Evolutionary conservation across 64 coral and sea anemone species (phyloP).

Genomic region (Hydrozoanthus tunicans): DNA sequence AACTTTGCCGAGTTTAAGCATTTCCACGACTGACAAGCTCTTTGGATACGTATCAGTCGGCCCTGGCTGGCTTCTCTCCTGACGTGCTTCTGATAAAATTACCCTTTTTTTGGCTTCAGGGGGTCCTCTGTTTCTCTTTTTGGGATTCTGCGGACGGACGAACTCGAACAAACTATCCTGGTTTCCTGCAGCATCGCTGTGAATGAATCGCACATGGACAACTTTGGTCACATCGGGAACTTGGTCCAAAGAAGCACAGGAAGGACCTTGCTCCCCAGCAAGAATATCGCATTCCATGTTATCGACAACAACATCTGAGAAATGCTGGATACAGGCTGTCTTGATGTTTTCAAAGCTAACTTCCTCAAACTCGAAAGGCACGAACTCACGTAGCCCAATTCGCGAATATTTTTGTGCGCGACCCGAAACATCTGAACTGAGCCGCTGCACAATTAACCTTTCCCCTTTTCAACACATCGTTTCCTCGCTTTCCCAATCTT

Average conservation of each 20-base stretch:
- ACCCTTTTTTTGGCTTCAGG: background rate
- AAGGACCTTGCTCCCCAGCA: background rate
- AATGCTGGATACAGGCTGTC: background rate
- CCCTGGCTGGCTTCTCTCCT: background rate
- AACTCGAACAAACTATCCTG: background rate
- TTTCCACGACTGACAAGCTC: background rate
- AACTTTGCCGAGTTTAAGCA: background rate
- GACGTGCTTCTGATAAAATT: background rate
- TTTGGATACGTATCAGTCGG: background rate
- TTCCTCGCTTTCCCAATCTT: background rate
- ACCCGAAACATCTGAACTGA: slow-evolving; percentile 5
- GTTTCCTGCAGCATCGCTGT: background rate
- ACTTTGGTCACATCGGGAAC: background rate
- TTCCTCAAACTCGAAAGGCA: background rate
- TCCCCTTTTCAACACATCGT: background rate
- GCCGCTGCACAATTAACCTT: background rate
- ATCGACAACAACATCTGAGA: background rate
- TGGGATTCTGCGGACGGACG: background rate
- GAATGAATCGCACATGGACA: slow-evolving; percentile 7
- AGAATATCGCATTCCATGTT: slow-evolving; percentile 4
- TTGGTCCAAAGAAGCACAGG: background rate
- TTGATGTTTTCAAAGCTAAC: background rate
- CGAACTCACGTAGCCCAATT: slow-evolving; percentile 3
- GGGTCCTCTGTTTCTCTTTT: background rate
- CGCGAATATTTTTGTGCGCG: background rate